Percentiles rank a stretch among this genome's conserved stretches.
Conservation (phyloP, 2,888 invertebrate genomes). For the Halictus ligatus region DNA sequence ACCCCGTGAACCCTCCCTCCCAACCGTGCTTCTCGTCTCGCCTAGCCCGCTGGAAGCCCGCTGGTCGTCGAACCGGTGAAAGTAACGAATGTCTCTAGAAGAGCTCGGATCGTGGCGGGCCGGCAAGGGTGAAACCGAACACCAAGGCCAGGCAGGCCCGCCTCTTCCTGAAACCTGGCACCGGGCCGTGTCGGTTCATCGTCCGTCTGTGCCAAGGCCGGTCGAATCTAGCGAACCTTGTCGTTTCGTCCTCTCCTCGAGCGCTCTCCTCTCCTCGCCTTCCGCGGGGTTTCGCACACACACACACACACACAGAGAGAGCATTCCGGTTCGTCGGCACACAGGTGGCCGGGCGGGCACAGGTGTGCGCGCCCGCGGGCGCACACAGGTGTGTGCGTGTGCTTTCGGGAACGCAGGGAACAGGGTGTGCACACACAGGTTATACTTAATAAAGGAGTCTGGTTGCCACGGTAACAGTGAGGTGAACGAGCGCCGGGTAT, state of each 20-base stretch:
- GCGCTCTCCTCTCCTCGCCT: no score
- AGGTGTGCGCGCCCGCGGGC: not conserved
- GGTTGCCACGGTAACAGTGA: constrained; percentile 83
- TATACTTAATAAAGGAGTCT: constrained; percentile 83
- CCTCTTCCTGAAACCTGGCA: constrained; percentile 53
- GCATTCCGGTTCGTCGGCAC: constrained; percentile 29
- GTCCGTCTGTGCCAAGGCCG: constrained; percentile 52
- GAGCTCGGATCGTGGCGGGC: not conserved
- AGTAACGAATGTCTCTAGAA: not conserved
- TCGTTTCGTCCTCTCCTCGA: constrained; percentile 23
- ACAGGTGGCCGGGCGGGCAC: constrained; percentile 13
- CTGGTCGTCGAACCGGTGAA: constrained; percentile 4
- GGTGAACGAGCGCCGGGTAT: constrained; percentile 83
- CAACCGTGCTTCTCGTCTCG: not conserved
- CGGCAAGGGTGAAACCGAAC: not conserved
- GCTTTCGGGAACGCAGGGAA: constrained; percentile 39
- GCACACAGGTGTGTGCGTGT: not conserved
- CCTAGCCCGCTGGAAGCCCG: not conserved
- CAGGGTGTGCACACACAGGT: constrained; percentile 68
- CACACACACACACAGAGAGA: not conserved
- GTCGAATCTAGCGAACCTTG: constrained; percentile 12
- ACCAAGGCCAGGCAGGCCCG: constrained; percentile 10
- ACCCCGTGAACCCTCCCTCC: not conserved
- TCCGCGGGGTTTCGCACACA: no score
- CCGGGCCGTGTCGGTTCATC: constrained; percentile 22